These are phyloP conservation scores for Sebastes nivosus DNA, from an alignment of 2,797 vertebrate genomes.

Conservation along the genomic window DNA sequence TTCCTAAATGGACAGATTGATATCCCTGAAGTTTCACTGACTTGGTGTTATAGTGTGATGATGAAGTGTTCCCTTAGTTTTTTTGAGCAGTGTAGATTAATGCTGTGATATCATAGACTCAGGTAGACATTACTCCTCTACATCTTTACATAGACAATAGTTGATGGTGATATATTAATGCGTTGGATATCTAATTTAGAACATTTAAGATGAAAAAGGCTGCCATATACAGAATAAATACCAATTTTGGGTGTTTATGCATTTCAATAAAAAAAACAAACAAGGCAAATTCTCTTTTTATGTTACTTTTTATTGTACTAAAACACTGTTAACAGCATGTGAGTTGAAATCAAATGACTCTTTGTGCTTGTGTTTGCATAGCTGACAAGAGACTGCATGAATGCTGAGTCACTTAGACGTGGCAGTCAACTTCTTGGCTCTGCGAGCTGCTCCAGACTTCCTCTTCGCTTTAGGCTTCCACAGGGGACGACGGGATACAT, in stretches of 20 bases:
- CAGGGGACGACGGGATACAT: background rate
- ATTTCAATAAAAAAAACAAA: background rate
- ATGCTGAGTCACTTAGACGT: conserved; percentile 23
- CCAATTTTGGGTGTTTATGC: background rate
- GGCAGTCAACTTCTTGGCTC: conserved; percentile 49
- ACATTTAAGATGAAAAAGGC: background rate
- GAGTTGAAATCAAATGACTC: background rate
- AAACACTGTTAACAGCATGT: background rate
- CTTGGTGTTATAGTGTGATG: too few relatives aligned
- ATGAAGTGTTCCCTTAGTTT: too few relatives aligned
- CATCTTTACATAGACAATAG: too few relatives aligned
- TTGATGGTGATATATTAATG: too few relatives aligned
- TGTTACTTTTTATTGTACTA: background rate
- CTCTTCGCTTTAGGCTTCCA: conserved; percentile 42
- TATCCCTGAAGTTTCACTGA: too few relatives aligned
- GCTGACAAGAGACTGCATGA: background rate
- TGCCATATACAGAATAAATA: background rate
- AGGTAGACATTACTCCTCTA: too few relatives aligned
- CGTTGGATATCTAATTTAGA: accelerated
- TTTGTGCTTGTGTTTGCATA: background rate
- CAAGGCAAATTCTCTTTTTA: background rate
- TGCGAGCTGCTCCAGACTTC: conserved; percentile 55
- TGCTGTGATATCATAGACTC: too few relatives aligned
- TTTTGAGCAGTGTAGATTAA: too few relatives aligned
- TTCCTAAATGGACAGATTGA: too few relatives aligned